Conservation (phyloP, 37 sponge, comb jelly and placozoan species). For the Chondrilla cf. caribensis region DNA sequence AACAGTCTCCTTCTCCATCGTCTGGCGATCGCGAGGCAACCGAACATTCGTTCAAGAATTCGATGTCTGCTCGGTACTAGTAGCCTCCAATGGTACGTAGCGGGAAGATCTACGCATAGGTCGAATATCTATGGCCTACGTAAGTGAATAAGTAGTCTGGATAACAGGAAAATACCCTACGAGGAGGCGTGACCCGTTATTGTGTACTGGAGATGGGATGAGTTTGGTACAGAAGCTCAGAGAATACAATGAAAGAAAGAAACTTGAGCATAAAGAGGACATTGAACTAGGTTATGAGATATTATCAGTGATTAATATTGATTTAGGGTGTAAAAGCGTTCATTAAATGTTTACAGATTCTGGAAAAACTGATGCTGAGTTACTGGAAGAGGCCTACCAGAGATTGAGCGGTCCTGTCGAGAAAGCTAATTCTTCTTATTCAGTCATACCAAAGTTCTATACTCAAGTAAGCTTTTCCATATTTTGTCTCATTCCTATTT, state of each 20-base stretch:
- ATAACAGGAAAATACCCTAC: neutral
- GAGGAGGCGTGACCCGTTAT: neutral
- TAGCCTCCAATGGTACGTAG: no score
- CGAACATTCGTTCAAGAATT: no score
- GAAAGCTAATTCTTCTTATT: conserved; percentile 7
- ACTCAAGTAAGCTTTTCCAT: conserved; percentile 55
- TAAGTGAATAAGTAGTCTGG: no score
- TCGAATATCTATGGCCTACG: no score
- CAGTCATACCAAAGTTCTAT: conserved; percentile 79
- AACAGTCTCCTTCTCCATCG: no score
- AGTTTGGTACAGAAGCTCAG: conserved; percentile 6
- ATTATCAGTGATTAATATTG: no score
- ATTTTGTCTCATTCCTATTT: neutral
- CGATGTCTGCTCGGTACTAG: no score
- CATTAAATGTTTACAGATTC: no score
- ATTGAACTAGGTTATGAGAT: neutral
- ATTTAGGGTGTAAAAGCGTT: no score
- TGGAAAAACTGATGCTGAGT: conserved; percentile 31
- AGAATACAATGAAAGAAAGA: conserved; percentile 16
- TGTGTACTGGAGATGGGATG: neutral
- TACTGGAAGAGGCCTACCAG: conserved; percentile 55
- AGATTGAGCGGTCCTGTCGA: conserved; percentile 34
- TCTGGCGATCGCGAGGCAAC: no score
- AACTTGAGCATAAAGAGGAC: neutral
- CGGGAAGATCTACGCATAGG: no score